Evolutionary conservation across 2,888 invertebrate species (phyloP).

Genomic region (Tuta absoluta): DNA sequence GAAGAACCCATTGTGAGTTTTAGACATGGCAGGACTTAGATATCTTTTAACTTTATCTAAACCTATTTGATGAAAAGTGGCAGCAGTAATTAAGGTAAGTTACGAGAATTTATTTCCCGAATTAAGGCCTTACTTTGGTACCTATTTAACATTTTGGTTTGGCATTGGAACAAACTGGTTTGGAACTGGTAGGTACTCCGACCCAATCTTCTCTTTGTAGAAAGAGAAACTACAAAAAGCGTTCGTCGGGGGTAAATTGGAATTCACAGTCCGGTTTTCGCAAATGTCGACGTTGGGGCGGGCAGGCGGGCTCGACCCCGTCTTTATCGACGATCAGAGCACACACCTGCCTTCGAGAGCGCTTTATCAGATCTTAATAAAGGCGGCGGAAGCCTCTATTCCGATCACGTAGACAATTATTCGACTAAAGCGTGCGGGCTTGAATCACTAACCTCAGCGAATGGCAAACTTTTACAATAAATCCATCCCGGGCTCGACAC

Average conservation of each 20-base stretch:
- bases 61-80: too few species aligned
- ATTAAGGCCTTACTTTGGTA: too few species aligned
- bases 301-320: conserved; percentile 3
- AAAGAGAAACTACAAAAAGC: not conserved
- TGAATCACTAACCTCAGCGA: conserved; percentile 79
- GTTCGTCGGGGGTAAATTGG: not conserved
- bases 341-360: conserved; percentile 57
- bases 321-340: conserved; percentile 21
- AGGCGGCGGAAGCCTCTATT: conserved; percentile 67
- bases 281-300: conserved; percentile 17
- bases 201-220: too few species aligned
- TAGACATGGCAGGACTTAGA: too few species aligned
- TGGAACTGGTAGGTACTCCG: too few species aligned
- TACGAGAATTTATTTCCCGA: too few species aligned
- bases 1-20: too few species aligned
- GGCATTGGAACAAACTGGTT: too few species aligned
- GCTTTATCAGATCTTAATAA: conserved; percentile 78
- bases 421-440: conserved; percentile 79
- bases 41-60: too few species aligned
- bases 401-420: conserved; percentile 81
- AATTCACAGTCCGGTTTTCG: conserved; percentile 6
- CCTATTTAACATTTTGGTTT: too few species aligned
- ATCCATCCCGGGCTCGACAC: conserved; percentile 79
- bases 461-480: conserved; percentile 81
- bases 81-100: too few species aligned